Conservation (phyloP, 2,797 vertebrate genomes). For the Poeciliopsis turneri region DNA sequence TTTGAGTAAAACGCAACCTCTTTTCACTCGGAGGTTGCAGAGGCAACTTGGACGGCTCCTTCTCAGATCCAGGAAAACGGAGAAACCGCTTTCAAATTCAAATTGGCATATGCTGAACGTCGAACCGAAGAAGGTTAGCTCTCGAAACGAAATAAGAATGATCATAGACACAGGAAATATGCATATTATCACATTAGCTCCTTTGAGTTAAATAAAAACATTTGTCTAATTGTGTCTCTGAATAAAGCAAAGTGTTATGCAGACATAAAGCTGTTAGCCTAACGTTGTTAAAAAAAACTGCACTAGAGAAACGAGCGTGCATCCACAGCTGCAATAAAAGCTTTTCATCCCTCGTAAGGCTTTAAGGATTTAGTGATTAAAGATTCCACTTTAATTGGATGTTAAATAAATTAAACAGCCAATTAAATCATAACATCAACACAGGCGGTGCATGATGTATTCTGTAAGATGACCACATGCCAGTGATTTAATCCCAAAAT, state of each 20-base stretch:
- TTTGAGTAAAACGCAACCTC: background rate
- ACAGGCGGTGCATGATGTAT: background rate
- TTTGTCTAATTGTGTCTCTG: background rate
- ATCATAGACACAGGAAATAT: background rate
- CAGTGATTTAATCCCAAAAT: background rate
- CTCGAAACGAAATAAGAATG: background rate
- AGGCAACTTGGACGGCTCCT: background rate
- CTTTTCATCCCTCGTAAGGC: background rate
- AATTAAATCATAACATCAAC: background rate
- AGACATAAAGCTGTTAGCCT: background rate
- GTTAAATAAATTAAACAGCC: background rate
- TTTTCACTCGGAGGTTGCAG: conserved; percentile 12
- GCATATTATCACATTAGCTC: background rate
- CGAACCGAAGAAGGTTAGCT: background rate
- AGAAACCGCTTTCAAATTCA: background rate
- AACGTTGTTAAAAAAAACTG: background rate
- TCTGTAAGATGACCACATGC: background rate
- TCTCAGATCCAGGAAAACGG: background rate
- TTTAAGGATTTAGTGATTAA: background rate
- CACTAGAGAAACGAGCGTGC: background rate
- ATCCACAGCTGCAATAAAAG: background rate
- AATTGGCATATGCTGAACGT: background rate
- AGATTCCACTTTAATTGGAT: background rate
- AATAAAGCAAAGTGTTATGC: background rate
- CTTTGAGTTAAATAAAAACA: background rate